Evolutionary conservation across 2,113 vertebrate genomes (phyloP), one percentile per base, ranked within the genome.

Genomic region (Aphyosemion australe): DNA sequence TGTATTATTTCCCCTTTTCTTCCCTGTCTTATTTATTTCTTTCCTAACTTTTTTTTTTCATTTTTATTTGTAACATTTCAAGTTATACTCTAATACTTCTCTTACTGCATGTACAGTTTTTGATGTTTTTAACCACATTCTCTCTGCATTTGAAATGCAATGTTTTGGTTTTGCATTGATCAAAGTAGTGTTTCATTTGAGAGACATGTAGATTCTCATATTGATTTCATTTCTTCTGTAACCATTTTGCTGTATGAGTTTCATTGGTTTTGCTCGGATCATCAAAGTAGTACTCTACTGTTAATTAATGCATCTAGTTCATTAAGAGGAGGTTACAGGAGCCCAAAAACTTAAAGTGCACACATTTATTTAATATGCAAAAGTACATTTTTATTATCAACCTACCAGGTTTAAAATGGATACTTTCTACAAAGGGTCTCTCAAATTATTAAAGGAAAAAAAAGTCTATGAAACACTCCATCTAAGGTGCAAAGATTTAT

Each of bases 181-280:
- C 82, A 87, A 86, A 88, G 78, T 90, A 90, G 87, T 90, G 61
- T 92, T 91, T 90, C 77, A 81, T 91, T 92, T 90, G 88, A 89
- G 71, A 83, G 85, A 90, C 84, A 87, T 92, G 76, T 89, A 92
- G 88, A 92, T 82, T 71, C 65, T 77, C 84, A 90, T 70, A 88
- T 88, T 89, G 47, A 87, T 85, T 86, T 91, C 69, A 80, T 93
- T 90, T 91, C 83, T 84, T 90, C 85, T 83, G 88, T 92, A 89
- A 86, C 88, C 90, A 91, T 92, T 90, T 78, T 90, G 86, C 84
- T 78, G 69, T 87, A 88, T 89, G 73, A 91, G 85, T 88, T 89
- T 76, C 84, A 90, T 91, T 85, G 84, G 85, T 86, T 88, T 69
- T 47, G 72, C 88, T 86, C 76, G 72, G 69, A 85, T 78, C 88